Conservation (phyloP, 2,113 vertebrate species). For the Panthera tigris region DNA sequence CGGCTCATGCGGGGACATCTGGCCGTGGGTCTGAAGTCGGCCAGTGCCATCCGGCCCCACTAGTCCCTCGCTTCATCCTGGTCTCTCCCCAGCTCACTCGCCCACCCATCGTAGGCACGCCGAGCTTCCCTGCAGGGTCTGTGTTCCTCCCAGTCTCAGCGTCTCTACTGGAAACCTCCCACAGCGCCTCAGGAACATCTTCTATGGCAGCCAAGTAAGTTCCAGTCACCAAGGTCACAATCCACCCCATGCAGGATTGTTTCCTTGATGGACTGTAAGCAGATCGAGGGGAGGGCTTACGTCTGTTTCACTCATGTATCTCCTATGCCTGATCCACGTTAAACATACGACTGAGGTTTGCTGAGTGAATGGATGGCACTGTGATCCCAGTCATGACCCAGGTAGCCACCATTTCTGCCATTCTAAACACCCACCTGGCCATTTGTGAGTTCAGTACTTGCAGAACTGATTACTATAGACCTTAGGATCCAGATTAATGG, state of each 20-base stretch:
- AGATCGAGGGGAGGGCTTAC: not conserved
- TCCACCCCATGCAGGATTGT: not conserved
- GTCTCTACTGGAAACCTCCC: not conserved
- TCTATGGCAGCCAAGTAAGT: too few species aligned
- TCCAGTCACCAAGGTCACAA: not conserved
- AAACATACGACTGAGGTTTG: not conserved
- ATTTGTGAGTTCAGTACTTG: not conserved
- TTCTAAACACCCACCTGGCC: not conserved
- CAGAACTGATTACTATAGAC: not conserved
- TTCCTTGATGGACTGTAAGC: too few species aligned
- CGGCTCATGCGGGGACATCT: accelerated
- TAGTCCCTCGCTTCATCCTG: not conserved
- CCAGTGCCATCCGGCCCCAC: not conserved
- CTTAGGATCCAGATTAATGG: not conserved
- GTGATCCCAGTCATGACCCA: not conserved
- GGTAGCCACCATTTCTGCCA: not conserved
- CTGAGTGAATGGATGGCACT: not conserved
- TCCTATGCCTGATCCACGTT: not conserved
- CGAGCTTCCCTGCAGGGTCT: too few species aligned
- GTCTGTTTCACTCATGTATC: not conserved
- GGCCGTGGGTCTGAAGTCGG: not conserved
- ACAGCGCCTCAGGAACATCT: not conserved
- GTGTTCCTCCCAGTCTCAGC: not conserved
- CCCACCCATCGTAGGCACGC: not conserved
- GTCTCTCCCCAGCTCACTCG: not conserved